Conservation (phyloP, 2,797 vertebrate species). For the Pangasius macronema region DNA sequence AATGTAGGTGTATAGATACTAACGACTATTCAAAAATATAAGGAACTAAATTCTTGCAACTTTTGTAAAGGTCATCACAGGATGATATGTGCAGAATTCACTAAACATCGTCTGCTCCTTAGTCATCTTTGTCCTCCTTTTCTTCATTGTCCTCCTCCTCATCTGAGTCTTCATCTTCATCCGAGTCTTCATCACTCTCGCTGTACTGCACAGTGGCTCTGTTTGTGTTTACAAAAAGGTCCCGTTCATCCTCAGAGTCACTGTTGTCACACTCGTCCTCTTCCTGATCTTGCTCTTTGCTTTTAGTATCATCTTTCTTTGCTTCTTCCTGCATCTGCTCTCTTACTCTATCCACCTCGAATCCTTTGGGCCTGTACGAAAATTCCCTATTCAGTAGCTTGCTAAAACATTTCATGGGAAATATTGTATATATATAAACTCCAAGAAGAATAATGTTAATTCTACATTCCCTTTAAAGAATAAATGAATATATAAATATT, state of each 20-base stretch:
- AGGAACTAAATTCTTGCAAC: not conserved
- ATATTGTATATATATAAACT: not conserved
- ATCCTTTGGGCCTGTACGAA: slow-evolving; percentile 78
- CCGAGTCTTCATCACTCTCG: slow-evolving; percentile 76
- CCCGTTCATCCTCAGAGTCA: slow-evolving; percentile 80
- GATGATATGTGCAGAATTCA: not conserved
- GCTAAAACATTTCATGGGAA: not conserved
- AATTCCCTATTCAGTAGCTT: not conserved
- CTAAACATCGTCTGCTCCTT: slow-evolving; percentile 42
- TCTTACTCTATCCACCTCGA: slow-evolving; percentile 58
- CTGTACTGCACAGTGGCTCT: slow-evolving; percentile 79
- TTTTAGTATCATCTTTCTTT: slow-evolving; percentile 43
- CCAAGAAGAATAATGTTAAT: not conserved
- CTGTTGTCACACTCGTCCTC: slow-evolving; percentile 63
- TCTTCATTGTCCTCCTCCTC: slow-evolving; percentile 59
- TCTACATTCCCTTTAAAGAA: not conserved
- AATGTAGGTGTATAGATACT: not conserved
- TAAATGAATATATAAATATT: not conserved
- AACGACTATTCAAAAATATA: not conserved
- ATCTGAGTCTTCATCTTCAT: slow-evolving; percentile 59
- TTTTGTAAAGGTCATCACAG: not conserved
- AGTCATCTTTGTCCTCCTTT: slow-evolving; percentile 60
- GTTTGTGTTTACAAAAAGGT: slow-evolving; percentile 92
- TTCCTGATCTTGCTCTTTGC: slow-evolving; percentile 48
- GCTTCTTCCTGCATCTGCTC: slow-evolving; percentile 53